Evolutionary conservation across 2,888 invertebrate genomes (phyloP).

Genomic region (Spisula solida): DNA sequence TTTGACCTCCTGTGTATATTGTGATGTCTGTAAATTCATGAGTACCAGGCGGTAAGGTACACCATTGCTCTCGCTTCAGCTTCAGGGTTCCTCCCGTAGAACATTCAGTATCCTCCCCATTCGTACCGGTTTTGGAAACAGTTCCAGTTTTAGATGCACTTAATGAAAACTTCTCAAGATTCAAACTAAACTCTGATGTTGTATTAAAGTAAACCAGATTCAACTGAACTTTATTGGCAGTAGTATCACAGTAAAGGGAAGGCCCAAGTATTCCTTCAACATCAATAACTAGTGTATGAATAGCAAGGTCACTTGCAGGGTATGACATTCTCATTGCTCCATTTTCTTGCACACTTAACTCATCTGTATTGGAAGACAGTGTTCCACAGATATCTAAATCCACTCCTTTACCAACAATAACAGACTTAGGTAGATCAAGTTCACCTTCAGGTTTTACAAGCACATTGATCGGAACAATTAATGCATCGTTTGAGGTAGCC

Average conservation of each 20-base stretch:
- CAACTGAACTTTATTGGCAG: slow-evolving; percentile 50
- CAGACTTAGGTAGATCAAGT: slow-evolving; percentile 72
- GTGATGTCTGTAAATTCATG: slow-evolving; percentile 68
- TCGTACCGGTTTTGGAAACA: slow-evolving; percentile 38
- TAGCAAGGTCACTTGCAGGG: slow-evolving; percentile 65
- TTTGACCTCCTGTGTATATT: slow-evolving; percentile 73
- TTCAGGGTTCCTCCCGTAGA: slow-evolving; percentile 61
- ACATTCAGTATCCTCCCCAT: slow-evolving; percentile 48
- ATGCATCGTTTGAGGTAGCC: slow-evolving; percentile 49
- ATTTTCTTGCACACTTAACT: slow-evolving; percentile 64
- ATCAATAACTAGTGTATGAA: slow-evolving; percentile 67
- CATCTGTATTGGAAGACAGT: slow-evolving; percentile 64
- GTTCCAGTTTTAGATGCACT: slow-evolving; percentile 30
- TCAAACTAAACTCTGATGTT: slow-evolving; percentile 60
- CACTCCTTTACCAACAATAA: slow-evolving; percentile 68
- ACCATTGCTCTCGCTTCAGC: slow-evolving; percentile 69
- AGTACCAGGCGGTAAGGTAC: slow-evolving; percentile 66
- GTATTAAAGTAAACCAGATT: slow-evolving; percentile 60
- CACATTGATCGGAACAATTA: slow-evolving; percentile 64
- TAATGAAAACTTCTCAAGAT: slow-evolving; percentile 52
- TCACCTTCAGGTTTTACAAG: slow-evolving; percentile 68
- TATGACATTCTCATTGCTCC: slow-evolving; percentile 68
- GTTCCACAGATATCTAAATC: slow-evolving; percentile 75
- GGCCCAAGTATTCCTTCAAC: slow-evolving; percentile 67
- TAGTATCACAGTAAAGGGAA: slow-evolving; percentile 63